A percentile compares a stretch with the other conserved stretches of the same genome.
Conservation (phyloP, 2,113 vertebrate genomes). For the Brachyistius frenatus region DNA sequence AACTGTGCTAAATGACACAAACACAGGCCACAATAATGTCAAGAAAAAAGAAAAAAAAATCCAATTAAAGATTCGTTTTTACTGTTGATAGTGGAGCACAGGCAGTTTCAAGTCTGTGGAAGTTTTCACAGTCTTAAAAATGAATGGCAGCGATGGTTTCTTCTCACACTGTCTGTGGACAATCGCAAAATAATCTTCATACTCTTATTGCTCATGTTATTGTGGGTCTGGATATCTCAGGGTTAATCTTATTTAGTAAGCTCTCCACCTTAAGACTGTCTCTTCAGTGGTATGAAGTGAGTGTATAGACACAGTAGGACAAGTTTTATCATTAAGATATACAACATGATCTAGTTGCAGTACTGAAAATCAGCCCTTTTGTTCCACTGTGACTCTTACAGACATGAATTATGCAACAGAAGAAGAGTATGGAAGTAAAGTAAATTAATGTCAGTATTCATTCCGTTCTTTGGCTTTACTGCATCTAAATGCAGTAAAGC, state of each 20-base stretch:
- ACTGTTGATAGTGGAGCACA: background rate
- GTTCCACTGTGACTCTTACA: constrained; percentile 40
- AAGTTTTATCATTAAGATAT: constrained; percentile 50
- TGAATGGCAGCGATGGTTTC: too few species aligned
- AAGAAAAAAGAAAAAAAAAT: constrained; percentile 8
- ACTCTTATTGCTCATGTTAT: background rate
- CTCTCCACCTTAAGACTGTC: background rate
- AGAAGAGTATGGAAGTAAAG: constrained; percentile 33
- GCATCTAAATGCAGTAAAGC: background rate
- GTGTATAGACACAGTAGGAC: constrained; percentile 33
- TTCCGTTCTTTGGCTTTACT: constrained; percentile 4
- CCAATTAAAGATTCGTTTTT: constrained; percentile 19
- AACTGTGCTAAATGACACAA: constrained; percentile 3
- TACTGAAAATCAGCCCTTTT: constrained; percentile 38
- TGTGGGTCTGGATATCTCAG: background rate
- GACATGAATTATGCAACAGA: constrained; percentile 67
- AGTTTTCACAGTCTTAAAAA: background rate
- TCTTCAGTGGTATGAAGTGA: constrained; percentile 15
- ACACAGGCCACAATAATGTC: constrained; percentile 5
- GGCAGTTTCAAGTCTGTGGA: constrained; percentile 13
- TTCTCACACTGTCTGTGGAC: background rate
- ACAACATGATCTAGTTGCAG: constrained; percentile 28
- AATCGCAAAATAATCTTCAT: constrained; percentile 19
- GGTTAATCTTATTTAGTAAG: constrained; percentile 20
- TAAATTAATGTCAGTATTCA: constrained; percentile 22